Base-by-base conservation (phyloP, 2,113 vertebrate species). In the Muntiacus reevesi region DNA sequence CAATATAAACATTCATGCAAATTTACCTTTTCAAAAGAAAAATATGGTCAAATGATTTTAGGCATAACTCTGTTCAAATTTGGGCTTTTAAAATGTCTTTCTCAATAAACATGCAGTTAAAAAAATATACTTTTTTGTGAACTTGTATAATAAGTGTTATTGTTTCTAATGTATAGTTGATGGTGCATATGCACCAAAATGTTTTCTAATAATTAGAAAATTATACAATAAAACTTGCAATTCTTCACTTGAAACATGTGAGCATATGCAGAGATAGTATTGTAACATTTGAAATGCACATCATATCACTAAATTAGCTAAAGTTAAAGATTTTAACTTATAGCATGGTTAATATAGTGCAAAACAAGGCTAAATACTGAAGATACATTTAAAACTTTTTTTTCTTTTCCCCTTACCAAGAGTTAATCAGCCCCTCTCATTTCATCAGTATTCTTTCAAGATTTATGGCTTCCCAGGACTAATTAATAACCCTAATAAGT, bases 401-500 rank as follows among this genome's bases (percentile, higher is more conserved):
- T 7, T 33, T 50, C 47, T 50, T 50, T 50, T 50, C 14, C 3
- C 47, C 17, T 23, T 94, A 78, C 11, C 10, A 36, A n/a, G 52
- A 86, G 6, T 81, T 76, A 92, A 92, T 89, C 43, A 89, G 28
- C 14, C 25, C 12, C 21, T 92, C 28, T 36, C 36, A 79, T 84
- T 88, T 97, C 67, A 67, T 2, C 11, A 91, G 15, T 23, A 7
- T 93, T 96, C 47, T 78, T 82, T 62, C 28, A 78, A 82, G 91
- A 88, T 83, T 3, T 84, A 59, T 71, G 85, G 14, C 76, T 95
- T 79, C 30, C 47, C 25, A 57, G 43, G 11, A 57, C n/a, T 85
- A 94, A 95, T 88, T 89, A 88, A 92, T 95, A 45, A 89, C 30
- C n/a, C 40, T 74, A 13, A 57, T 85, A 92, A 36, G 54, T 81